Evolutionary conservation across 2,113 vertebrate species (phyloP).

Genomic region (Leptodactylus fuscus): DNA sequence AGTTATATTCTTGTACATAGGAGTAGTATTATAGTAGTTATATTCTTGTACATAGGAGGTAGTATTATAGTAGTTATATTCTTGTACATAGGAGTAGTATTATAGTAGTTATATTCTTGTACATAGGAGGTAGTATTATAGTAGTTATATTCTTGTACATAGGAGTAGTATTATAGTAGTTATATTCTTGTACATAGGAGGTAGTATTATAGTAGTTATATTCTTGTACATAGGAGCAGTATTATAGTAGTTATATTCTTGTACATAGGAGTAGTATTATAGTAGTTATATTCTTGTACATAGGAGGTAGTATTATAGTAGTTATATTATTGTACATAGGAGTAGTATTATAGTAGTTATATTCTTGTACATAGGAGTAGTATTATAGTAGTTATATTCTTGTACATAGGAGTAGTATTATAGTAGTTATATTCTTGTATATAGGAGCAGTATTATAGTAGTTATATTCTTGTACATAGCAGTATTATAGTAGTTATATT

Average conservation of each 20-base stretch:
- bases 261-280: too few species aligned
- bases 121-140: neutral
- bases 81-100: neutral
- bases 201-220: too few species aligned
- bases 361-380: too few species aligned
- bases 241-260: too few species aligned
- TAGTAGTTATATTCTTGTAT: neutral
- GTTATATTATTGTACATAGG: too few species aligned
- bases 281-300: too few species aligned
- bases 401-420: too few species aligned
- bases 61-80: constrained; percentile 19
- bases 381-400: too few species aligned
- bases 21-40: neutral
- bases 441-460: constrained; percentile 1
- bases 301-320: too few species aligned
- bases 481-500: neutral
- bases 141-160: constrained; percentile 14
- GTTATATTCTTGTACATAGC: neutral
- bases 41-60: neutral
- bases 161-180: constrained; percentile 1
- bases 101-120: constrained; percentile 15
- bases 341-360: too few species aligned
- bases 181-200: neutral
- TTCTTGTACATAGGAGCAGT: too few species aligned
- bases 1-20: constrained; percentile 12